Evolutionary conservation across 2,888 invertebrate genomes (phyloP).

Genomic region (Anoplius nigerrimus): DNA sequence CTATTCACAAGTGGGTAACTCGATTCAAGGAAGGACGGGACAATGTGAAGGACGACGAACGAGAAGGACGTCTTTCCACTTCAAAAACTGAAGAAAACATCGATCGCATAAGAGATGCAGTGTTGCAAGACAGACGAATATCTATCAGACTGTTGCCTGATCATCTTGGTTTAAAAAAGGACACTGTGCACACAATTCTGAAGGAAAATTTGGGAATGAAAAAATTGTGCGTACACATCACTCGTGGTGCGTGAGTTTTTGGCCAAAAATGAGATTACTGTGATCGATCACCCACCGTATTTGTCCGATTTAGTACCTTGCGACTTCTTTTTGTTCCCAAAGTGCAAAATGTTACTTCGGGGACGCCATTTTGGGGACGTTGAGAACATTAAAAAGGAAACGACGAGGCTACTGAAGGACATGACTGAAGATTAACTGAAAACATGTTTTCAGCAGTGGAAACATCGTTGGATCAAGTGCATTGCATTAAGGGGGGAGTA

Average conservation of each 20-base stretch:
- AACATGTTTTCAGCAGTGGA: not conserved
- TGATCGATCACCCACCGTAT: not conserved
- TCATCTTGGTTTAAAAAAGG: not conserved
- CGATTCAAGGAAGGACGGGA: not conserved
- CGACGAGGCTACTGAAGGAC: not conserved
- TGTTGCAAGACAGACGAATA: not conserved
- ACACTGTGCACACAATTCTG: not conserved
- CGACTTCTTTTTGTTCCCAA: slow-evolving; percentile 4
- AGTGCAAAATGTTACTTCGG: not conserved
- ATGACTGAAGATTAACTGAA: not conserved
- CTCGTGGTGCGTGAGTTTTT: not conserved
- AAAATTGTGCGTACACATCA: not conserved
- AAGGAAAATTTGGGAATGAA: not conserved
- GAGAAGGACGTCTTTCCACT: not conserved
- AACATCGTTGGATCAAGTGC: not conserved
- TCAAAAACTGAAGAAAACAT: not conserved
- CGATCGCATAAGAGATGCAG: not conserved
- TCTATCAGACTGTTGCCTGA: not conserved
- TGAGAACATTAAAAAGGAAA: not conserved
- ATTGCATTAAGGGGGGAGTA: not conserved
- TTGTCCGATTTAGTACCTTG: not conserved
- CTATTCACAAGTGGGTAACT: not conserved
- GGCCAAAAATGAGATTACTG: not conserved
- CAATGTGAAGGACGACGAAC: not conserved
- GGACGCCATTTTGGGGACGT: not conserved